Evolutionary conservation across 2,888 invertebrate species (phyloP), one percentile per base, ranked within the genome.

Genomic region (Acronicta aceris): DNA sequence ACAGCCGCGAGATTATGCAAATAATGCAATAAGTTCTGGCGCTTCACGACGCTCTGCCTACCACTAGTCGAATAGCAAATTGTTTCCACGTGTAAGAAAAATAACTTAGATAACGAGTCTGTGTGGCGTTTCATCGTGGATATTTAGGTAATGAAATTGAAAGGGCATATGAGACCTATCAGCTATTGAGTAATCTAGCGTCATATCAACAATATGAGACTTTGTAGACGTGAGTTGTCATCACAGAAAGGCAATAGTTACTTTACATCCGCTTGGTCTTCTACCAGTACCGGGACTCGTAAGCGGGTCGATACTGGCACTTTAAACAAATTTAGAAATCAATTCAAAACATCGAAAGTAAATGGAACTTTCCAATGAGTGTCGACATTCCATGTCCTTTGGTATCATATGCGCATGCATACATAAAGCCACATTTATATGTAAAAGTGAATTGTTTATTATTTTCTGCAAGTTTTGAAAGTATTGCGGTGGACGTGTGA

Each of bases 391-490:
- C 5, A n/a, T 38, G n/a, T 38, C n/a, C 38, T 38, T 38, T n/a
- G 13, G n/a, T 13, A 38, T 7, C 2, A 38, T 6, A 38, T n/a
- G n/a, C n/a, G 6, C 5, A n/a, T 38, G n/a, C 38, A n/a, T 1
- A 38, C 38, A 38, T n/a, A 42, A 51, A 30, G 15, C 9, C 16
- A 25, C 33, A 56, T 63, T 38, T 33, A 13, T 30, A 33, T 10
- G 5, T 10, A 42, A 50, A 61, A 51, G 40, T 40, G n/a, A 30
- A 52, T 51, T 49, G 36, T 55, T 64, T 55, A 46, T 49, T 33
- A 41, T 45, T 38, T 43, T 12, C n/a, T 41, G 8, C 17, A 52
- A 30, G 33, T 52, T 65, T 65, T 61, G 66, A 71, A 66, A 56
- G 66, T 65, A 15, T 53, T 8, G 41, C 53, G 42, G 33, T 40